Evolutionary conservation across 2,888 invertebrate genomes (phyloP), one percentile per base, ranked within the genome.

Genomic region (Hirtodrosophila alboralis): DNA sequence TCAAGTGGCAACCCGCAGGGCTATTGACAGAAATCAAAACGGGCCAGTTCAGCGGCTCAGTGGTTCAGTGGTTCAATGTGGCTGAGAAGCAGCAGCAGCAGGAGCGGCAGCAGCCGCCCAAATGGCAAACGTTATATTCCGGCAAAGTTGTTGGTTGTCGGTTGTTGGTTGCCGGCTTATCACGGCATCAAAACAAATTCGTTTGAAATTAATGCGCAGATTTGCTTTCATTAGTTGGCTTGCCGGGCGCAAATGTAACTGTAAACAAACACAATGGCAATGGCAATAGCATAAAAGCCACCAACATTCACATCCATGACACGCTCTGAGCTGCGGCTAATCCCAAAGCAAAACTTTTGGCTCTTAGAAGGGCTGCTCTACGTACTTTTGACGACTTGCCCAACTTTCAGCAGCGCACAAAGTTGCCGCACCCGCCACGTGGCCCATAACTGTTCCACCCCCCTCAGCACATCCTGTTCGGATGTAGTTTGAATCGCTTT

Each of bases 181-280:
- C 88, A 75, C 62, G 78, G 89, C 87, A 89, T 88, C 87, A 88
- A 87, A 84, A 88, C 80, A 88, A 88, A 88, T 89, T 88, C 86
- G 79, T 87, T 88, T 84, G 84, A 89, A 88, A 88, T 87, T 88
- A 89, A 89, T 86, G 75, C 87, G 66, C 71, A 86, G 89, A 88
- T 88, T 88, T 88, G 79, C 78, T 83, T 83, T 88, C 86, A 87
- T 87, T 86, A 87, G 88, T 68, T 71, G 69, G 74, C 75, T 75
- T 66, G 68, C 60, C 65, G 60, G 78, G 78, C 51, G 56, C 66
- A 78, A 76, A 78, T 79, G 84, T 76, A 79, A 76, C 84, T 75
- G 75, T 71, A 75, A 77, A 69, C 73, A 84, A 75, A 86, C 77
- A 85, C 84, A 80, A 72, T 62, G 60, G 52, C 53, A 57, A 56